Evolutionary conservation across 2,888 invertebrate species (phyloP), one percentile per base, ranked within the genome.

Genomic region (Thalpophila matura): DNA sequence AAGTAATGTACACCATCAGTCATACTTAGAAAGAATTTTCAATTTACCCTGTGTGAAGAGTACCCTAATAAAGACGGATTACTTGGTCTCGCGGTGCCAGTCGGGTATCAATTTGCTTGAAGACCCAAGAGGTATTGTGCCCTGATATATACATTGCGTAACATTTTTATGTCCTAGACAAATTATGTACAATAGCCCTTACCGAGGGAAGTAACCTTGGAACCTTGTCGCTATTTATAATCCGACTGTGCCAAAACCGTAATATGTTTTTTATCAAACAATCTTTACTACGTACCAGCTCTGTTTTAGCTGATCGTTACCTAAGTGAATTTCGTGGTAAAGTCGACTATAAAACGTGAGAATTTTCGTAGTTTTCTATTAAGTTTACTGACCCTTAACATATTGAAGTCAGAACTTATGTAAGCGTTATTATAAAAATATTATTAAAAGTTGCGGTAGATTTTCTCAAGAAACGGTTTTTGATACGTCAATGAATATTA

Each of bases 1-100:
- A 87, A 93, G 91, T 94, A 93, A 94, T 94, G 90, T 89, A 85
- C 81, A 89, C 87, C 92, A 95, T 95, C 94, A 92, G 89, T 95
- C 93, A 94, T 95, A 92, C 94, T 95, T 94, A 94, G 92, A 81
- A 87, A 85, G 88, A 92, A 89, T 93, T 95, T 94, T 95, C 94
- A 94, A 94, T 94, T 94, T 94, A 91, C 91, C 83, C 80, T 66
- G 81, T 79, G 86, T 84, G 90, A 86, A 87, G 87, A 89, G 86
- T 88, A 80, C 77, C 85, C 81, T 91, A 94, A 94, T 93, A 92
- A 91, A 93, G 94, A 93, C 84, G 86, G 89, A 94, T 94, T 89
- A 89, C 89, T 83, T 76, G 80, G 85, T 85, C 86, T 80, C 80
- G 69, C 67, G 73, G 82, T 78, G 80, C 78, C 82, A 83, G 85